A percentile compares a stretch with the other conserved stretches of the same genome.
These are phyloP conservation scores for Hirudo medicinalis DNA, from an alignment of 1,140 invertebrate genomes.

Conservation along the genomic window DNA sequence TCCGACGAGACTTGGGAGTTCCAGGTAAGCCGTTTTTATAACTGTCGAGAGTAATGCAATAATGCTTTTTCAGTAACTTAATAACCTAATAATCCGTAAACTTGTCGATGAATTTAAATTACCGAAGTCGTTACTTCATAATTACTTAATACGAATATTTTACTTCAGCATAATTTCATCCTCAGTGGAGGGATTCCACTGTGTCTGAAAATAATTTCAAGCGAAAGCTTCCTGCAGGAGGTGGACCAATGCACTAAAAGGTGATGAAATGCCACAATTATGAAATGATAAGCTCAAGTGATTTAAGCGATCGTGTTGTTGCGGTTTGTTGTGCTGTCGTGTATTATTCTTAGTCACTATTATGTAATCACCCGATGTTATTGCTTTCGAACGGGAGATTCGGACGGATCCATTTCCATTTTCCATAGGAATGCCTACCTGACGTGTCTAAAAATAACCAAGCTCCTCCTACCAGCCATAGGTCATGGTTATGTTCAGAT, in stretches of 20 bases:
- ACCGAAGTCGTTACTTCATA: background rate
- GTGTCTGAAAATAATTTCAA: slow-evolving; percentile 68
- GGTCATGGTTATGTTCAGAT: slow-evolving; percentile 46
- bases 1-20: slow-evolving; percentile 70
- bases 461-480: slow-evolving; percentile 68
- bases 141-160: slow-evolving; percentile 8
- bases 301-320: no score
- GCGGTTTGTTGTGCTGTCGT: no score
- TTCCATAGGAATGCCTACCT: slow-evolving; percentile 60
- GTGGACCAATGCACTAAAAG: slow-evolving; percentile 67
- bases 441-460: slow-evolving; percentile 71
- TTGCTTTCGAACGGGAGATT: no score
- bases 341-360: no score
- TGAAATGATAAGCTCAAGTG: no score
- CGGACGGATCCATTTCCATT: background rate
- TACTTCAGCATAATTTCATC: slow-evolving; percentile 59
- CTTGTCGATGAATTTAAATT: background rate
- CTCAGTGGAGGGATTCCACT: slow-evolving; percentile 66
- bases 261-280: slow-evolving; percentile 23
- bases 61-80: background rate
- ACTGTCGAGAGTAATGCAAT: background rate
- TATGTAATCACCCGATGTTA: no score
- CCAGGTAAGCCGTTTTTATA: slow-evolving; percentile 44
- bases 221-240: slow-evolving; percentile 69
- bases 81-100: background rate